A percentile compares a stretch with the other conserved stretches of the same genome.
Conservation (phyloP, 2,797 vertebrate genomes). For the Chrysocyon brachyurus region DNA sequence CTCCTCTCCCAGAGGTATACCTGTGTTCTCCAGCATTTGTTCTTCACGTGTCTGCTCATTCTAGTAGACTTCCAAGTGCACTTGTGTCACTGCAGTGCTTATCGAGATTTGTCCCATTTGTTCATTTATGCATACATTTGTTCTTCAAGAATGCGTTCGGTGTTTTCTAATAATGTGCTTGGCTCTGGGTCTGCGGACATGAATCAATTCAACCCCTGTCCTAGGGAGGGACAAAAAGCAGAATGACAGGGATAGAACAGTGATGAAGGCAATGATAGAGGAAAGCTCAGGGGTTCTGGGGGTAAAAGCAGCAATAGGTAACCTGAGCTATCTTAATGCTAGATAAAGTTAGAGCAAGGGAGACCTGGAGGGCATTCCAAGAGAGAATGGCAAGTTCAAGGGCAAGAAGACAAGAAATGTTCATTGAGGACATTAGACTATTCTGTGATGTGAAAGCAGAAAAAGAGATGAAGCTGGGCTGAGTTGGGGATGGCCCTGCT, state of each 20-base stretch:
- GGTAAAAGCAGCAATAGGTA: neutral
- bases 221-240: neutral
- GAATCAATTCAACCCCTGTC: neutral
- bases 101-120: neutral
- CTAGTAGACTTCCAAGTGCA: neutral
- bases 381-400: neutral
- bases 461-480: neutral
- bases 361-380: neutral
- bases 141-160: neutral
- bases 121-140: neutral
- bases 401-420: neutral
- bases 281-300: neutral
- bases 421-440: neutral
- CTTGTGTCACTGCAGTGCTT: neutral
- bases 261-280: neutral
- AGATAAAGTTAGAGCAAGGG: neutral
- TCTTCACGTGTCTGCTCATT: neutral
- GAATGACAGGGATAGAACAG: neutral
- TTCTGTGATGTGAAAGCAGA: neutral
- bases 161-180: slow-evolving; percentile 40
- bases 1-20: neutral
- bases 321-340: neutral
- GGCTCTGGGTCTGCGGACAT: neutral
- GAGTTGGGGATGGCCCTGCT: fast-evolving
- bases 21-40: neutral